These are phyloP conservation scores for Labrus mixtus DNA, from an alignment of 2,113 vertebrate species.

Conservation along the genomic window DNA sequence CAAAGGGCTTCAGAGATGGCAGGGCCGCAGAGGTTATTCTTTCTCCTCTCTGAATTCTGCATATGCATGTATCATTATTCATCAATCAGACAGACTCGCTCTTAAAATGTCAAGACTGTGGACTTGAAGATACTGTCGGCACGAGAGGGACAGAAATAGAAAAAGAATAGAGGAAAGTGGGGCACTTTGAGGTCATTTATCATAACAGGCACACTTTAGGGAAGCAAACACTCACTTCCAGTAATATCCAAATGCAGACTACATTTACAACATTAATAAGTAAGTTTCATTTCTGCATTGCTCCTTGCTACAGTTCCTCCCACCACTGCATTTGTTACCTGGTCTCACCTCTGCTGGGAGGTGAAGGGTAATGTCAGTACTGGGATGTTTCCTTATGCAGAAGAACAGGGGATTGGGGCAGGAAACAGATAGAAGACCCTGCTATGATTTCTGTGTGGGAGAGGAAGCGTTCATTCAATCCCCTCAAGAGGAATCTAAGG, in stretches of 20 bases:
- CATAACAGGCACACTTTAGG: slow-evolving; percentile 35
- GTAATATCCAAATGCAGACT: slow-evolving; percentile 30
- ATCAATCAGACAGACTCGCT: slow-evolving; percentile 66
- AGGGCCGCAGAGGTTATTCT: slow-evolving; percentile 61
- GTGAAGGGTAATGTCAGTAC: neutral
- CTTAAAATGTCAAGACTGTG: slow-evolving; percentile 76
- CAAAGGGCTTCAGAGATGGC: slow-evolving; percentile 60
- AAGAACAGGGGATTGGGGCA: neutral
- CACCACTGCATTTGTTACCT: neutral
- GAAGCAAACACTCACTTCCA: slow-evolving; percentile 32
- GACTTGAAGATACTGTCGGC: slow-evolving; percentile 32
- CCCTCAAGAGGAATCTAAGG: slow-evolving; percentile 2
- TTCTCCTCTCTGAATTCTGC: slow-evolving; percentile 60
- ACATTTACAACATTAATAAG: slow-evolving; percentile 43
- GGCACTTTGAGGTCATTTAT: slow-evolving; percentile 60
- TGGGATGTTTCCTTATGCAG: neutral
- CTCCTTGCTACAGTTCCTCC: neutral
- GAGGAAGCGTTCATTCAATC: slow-evolving; percentile 12
- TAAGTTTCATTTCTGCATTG: neutral
- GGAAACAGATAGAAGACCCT: slow-evolving; percentile 4
- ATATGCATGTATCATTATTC: slow-evolving; percentile 76
- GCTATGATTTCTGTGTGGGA: neutral
- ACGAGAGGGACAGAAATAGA: slow-evolving; percentile 46
- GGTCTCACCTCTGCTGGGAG: slow-evolving; percentile 13
- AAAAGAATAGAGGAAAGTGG: slow-evolving; percentile 42